Conservation (phyloP, 2,888 invertebrate species). For the Ferrisia virgata region DNA sequence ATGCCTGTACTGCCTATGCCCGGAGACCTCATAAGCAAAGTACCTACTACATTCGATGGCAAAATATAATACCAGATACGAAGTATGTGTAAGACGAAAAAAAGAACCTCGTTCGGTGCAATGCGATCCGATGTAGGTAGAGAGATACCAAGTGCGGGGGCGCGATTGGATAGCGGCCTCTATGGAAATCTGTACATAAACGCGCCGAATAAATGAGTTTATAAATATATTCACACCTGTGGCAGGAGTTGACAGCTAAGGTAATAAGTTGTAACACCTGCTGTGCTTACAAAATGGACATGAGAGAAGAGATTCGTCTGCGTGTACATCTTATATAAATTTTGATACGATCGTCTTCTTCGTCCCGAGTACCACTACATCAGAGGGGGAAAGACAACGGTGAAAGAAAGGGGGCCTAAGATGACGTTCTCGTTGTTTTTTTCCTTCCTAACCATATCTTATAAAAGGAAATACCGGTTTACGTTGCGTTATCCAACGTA, state of each 20-base stretch:
- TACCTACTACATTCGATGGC: too few relatives aligned
- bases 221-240: slow-evolving; percentile 45
- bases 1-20: too few relatives aligned
- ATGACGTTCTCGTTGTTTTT: not conserved
- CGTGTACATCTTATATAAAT: slow-evolving; percentile 4
- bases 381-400: not conserved
- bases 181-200: not conserved
- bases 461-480: slow-evolving; percentile 31
- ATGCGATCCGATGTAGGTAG: too few relatives aligned
- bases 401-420: not conserved
- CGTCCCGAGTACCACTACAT: not conserved
- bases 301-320: slow-evolving; percentile 32
- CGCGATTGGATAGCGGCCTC: not conserved
- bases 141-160: not conserved
- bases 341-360: not conserved
- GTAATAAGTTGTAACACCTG: slow-evolving; percentile 45
- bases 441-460: not conserved
- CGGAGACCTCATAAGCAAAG: too few relatives aligned
- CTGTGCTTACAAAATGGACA: slow-evolving; percentile 39
- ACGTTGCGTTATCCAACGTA: slow-evolving; percentile 1
- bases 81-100: too few relatives aligned
- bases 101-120: too few relatives aligned
- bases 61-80: too few relatives aligned
- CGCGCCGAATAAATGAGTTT: slow-evolving; percentile 39
- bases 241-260: slow-evolving; percentile 44